Evolutionary conservation across 1,140 invertebrate species (phyloP).

Genomic region (Paramacrobiotus metropolitanus): DNA sequence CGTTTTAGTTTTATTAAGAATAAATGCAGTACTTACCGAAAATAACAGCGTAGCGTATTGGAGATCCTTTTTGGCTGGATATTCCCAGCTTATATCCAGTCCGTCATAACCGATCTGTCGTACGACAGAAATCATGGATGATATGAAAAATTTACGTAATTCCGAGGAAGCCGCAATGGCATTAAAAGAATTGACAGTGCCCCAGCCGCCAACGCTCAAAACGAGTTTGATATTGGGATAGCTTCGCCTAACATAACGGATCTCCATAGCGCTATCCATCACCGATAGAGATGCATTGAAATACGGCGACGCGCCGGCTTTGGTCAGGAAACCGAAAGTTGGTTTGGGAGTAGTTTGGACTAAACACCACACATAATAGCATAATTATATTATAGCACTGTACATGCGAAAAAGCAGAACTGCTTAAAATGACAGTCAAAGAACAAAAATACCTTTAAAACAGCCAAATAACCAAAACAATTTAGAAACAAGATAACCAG

Average conservation of each 20-base stretch:
- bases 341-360: not conserved
- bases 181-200: not conserved
- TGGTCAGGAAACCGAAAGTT: not conserved
- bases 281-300: not conserved
- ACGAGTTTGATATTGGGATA: conserved; percentile 73
- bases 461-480: not conserved
- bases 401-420: not conserved
- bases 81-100: conserved; percentile 89
- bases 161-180: not conserved
- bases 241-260: conserved; percentile 16
- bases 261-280: not conserved
- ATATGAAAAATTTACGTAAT: not conserved
- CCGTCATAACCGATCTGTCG: conserved; percentile 77
- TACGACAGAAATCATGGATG: conserved; percentile 20
- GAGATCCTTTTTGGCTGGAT: conserved; percentile 29
- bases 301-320: not conserved
- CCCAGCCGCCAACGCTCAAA: conserved; percentile 73
- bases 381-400: not conserved
- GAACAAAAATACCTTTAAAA: not conserved
- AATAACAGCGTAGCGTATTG: not conserved
- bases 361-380: not conserved
- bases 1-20: not conserved
- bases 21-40: not conserved
- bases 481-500: not conserved
- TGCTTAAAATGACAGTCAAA: not conserved